Percentiles rank a stretch among this genome's conserved stretches.
Conservation (phyloP, 2,797 vertebrate genomes). For the Limnodromus scolopaceus region DNA sequence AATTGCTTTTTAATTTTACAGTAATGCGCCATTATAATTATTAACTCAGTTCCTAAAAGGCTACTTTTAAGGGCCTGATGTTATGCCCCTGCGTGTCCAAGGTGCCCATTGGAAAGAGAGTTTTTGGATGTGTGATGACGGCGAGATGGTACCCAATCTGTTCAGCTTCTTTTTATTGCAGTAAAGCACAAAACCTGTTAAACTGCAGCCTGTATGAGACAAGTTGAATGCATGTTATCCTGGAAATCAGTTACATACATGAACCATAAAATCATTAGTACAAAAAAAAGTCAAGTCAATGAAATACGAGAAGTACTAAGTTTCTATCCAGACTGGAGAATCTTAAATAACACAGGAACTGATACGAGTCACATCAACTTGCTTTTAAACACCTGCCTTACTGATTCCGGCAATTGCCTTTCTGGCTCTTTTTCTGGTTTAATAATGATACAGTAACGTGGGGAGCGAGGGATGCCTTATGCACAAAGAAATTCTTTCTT, state of each 20-base stretch:
- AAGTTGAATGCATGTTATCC: neutral
- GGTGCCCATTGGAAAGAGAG: neutral
- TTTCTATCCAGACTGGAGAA: neutral
- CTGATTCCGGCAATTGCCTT: neutral
- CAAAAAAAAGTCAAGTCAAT: neutral
- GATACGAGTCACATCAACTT: neutral
- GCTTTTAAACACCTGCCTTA: neutral
- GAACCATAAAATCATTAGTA: neutral
- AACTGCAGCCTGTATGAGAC: neutral
- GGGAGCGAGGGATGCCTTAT: neutral
- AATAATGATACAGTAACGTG: neutral
- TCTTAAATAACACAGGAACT: neutral
- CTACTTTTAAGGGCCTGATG: neutral
- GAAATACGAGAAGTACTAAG: neutral
- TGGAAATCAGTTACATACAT: neutral
- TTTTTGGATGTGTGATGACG: neutral
- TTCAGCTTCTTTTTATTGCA: neutral
- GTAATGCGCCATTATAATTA: neutral
- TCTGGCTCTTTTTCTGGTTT: neutral
- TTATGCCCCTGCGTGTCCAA: neutral
- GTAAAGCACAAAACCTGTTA: neutral
- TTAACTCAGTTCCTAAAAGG: neutral
- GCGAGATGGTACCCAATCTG: neutral
- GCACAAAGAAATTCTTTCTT: neutral
- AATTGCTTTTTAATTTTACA: slow-evolving; percentile 34